Percentiles rank a stretch among this genome's conserved stretches.
phyloP scores from a whole-genome alignment of 2,888 invertebrate genomes.

The Philhelius pedissequus region DNA sequence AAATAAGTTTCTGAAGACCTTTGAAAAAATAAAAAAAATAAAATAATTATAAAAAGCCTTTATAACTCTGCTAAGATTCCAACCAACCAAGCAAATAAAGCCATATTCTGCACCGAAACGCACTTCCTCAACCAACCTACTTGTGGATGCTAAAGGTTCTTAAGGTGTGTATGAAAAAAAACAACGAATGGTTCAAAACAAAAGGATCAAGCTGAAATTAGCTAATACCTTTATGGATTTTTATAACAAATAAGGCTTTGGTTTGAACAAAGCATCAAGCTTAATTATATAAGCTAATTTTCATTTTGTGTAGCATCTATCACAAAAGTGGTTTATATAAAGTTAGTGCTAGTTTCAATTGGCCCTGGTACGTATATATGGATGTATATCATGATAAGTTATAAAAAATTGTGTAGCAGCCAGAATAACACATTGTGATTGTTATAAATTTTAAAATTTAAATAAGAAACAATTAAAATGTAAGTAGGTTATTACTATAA shows the following conservation, averaged over 20 bases:
- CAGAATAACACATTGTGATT: conserved; percentile 58
- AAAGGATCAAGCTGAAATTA: background rate
- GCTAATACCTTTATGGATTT: background rate
- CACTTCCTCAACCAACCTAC: background rate
- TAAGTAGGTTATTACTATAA: conserved; percentile 11
- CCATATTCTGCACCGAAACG: background rate
- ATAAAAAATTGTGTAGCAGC: conserved; percentile 33
- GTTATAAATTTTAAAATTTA: conserved; percentile 38
- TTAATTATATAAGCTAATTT: background rate
- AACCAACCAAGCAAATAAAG: background rate
- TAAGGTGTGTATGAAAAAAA: background rate
- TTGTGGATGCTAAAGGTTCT: background rate
- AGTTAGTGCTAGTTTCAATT: background rate
- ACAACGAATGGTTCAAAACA: background rate
- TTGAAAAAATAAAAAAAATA: background rate
- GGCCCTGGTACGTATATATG: background rate
- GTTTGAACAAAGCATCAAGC: background rate
- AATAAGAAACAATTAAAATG: background rate
- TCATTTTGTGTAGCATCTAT: background rate
- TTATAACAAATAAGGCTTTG: background rate
- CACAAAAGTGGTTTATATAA: background rate
- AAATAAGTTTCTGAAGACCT: background rate
- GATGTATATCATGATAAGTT: conserved; percentile 25
- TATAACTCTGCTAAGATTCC: background rate
- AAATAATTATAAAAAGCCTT: too few species aligned